phyloP scores from a whole-genome alignment of 37 sponge, comb jelly and placozoan species.

The Halisarca cf. caerulea region DNA sequence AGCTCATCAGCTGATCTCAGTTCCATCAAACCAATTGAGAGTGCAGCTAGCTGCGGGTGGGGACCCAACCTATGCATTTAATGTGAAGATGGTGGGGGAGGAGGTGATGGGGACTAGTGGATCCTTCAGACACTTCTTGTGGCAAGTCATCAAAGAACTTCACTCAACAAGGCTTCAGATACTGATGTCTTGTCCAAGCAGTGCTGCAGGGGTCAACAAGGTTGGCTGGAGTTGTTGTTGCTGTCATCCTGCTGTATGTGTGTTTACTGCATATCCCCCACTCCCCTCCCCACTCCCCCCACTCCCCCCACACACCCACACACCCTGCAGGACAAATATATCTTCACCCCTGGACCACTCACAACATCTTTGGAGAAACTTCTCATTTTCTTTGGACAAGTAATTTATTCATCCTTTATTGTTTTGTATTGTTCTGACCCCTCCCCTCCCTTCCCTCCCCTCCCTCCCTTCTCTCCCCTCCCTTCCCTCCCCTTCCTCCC shows the following conservation, averaged over 20 bases:
- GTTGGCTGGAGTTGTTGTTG: slow-evolving; percentile 19
- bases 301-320: background rate
- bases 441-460: slow-evolving; percentile 2
- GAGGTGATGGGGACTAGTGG: slow-evolving; percentile 97
- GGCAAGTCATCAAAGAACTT: slow-evolving; percentile 90
- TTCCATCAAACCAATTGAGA: slow-evolving; percentile 85
- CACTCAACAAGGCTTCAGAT: slow-evolving; percentile 83
- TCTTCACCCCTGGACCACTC: slow-evolving; percentile 80
- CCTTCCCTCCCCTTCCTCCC: background rate
- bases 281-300: background rate
- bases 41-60: slow-evolving; percentile 92
- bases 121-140: slow-evolving; percentile 94
- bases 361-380: slow-evolving; percentile 89
- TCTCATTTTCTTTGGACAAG: slow-evolving; percentile 94
- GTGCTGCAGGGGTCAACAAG: slow-evolving; percentile 86
- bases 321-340: slow-evolving; percentile 68
- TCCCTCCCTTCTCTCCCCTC: background rate
- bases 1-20: slow-evolving; percentile 75
- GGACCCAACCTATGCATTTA: slow-evolving; percentile 97
- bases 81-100: slow-evolving; percentile 92
- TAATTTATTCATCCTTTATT: background rate
- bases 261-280: background rate
- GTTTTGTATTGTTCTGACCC: too few species aligned
- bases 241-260: too few species aligned
- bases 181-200: slow-evolving; percentile 88